phyloP scores from a whole-genome alignment of 2,888 invertebrate species.

The Chesias legatella region DNA sequence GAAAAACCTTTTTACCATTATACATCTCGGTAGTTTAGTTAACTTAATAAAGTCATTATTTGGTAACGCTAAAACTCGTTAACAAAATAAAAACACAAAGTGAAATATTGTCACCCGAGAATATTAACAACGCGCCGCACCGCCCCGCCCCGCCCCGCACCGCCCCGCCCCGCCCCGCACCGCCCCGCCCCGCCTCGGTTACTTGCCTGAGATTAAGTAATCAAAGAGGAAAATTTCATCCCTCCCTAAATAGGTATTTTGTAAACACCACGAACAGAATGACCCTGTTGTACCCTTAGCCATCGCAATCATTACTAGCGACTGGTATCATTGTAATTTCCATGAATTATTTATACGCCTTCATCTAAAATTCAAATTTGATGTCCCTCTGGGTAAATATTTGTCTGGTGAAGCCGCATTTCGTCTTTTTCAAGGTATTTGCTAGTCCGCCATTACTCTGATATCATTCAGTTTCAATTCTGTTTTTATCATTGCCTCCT shows the following conservation, averaged over 20 bases:
- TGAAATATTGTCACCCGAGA: constrained; percentile 28
- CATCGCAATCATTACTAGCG: constrained; percentile 16
- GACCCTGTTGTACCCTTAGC: constrained; percentile 20
- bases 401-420: constrained; percentile 19
- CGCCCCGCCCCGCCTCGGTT: too few species aligned
- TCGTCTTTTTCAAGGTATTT: neutral
- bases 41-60: too few species aligned
- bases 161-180: too few species aligned
- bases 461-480: constrained; percentile 1
- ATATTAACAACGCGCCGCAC: constrained; percentile 36
- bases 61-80: too few species aligned
- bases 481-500: too few species aligned
- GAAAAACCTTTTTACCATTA: too few species aligned
- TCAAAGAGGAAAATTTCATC: constrained; percentile 31
- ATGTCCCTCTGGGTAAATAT: constrained; percentile 27
- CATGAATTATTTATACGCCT: constrained; percentile 33
- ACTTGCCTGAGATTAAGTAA: constrained; percentile 35
- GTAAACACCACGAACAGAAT: constrained; percentile 31
- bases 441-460: neutral
- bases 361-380: constrained; percentile 31
- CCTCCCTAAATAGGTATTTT: constrained; percentile 28
- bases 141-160: too few species aligned
- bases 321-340: constrained; percentile 21
- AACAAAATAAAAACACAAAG: constrained; percentile 32
- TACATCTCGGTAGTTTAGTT: too few species aligned